Percentiles rank a stretch among this genome's conserved stretches.
Evolutionary conservation across 2,888 invertebrate genomes (phyloP).

Genomic region (Xestia ashworthii): DNA sequence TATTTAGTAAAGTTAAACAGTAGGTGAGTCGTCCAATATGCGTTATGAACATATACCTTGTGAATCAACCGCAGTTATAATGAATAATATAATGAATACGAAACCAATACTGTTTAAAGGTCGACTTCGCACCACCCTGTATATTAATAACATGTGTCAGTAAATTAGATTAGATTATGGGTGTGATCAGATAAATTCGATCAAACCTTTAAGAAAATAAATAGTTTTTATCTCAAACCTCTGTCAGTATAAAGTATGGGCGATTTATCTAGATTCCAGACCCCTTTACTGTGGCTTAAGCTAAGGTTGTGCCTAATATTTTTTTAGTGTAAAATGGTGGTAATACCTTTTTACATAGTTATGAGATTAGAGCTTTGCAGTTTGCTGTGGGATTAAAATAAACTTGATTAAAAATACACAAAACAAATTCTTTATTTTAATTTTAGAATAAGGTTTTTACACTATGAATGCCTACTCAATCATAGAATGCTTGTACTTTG

Average conservation of each 20-base stretch:
- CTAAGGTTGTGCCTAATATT: not conserved
- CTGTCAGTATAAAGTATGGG: not conserved
- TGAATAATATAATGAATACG: no score
- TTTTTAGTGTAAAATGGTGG: not conserved
- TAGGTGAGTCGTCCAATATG: no score
- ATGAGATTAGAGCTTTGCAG: constrained; percentile 16
- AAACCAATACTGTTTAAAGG: no score
- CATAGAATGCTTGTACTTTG: not conserved
- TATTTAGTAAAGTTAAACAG: no score
- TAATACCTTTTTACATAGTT: constrained; percentile 26
- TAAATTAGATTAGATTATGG: constrained; percentile 11
- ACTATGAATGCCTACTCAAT: not conserved
- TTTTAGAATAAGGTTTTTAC: not conserved
- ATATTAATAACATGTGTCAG: no score
- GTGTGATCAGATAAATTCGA: constrained; percentile 1
- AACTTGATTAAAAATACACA: constrained; percentile 26
- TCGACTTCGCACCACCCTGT: not conserved
- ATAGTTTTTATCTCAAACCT: constrained; percentile 11
- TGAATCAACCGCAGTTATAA: no score
- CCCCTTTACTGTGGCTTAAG: not conserved
- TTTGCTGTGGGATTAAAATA: constrained; percentile 20
- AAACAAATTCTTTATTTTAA: no score
- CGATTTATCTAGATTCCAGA: constrained; percentile 19
- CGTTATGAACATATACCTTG: no score
- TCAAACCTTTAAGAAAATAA: constrained; percentile 10